Percentiles rank a stretch among this genome's conserved stretches.
These are phyloP conservation scores for Catajapyx aquilonaris DNA, from an alignment of 1,140 invertebrate species.

Conservation along the genomic window DNA sequence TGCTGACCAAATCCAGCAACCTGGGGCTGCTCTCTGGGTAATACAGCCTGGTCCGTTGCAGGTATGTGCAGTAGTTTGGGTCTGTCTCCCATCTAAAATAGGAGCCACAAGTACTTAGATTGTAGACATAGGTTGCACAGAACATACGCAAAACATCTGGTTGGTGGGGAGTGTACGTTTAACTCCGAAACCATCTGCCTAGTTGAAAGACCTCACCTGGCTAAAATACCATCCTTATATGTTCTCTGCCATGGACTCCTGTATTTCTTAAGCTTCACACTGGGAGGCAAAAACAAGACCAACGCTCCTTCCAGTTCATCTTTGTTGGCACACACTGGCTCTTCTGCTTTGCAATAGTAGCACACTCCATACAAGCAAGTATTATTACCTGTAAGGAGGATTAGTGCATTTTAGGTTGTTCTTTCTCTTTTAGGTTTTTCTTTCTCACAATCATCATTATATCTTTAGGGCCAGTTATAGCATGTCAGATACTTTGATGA, in stretches of 20 bases:
- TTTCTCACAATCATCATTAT: no score
- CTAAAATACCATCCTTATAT: slow-evolving; percentile 49
- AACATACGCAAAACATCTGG: no score
- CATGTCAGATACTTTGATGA: no score
- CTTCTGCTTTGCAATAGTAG: slow-evolving; percentile 59
- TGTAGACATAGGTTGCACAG: no score
- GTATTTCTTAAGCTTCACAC: slow-evolving; percentile 36
- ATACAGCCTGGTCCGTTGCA: slow-evolving; percentile 18
- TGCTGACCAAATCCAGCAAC: slow-evolving; percentile 68
- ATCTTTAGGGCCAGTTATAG: no score
- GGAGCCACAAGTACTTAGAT: no score
- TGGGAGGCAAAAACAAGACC: slow-evolving; percentile 55
- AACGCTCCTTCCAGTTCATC: slow-evolving; percentile 56
- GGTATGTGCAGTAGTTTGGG: slow-evolving; percentile 52
- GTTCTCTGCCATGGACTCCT: slow-evolving; percentile 75
- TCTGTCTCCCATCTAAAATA: slow-evolving; percentile 68
- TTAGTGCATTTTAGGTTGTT: no score
- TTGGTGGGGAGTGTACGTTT: no score
- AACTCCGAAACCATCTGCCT: no score
- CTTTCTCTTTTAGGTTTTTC: no score
- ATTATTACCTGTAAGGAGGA: slow-evolving; percentile 16
- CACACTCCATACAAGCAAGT: slow-evolving; percentile 77
- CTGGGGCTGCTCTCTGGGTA: slow-evolving; percentile 25
- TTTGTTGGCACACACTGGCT: slow-evolving; percentile 56
- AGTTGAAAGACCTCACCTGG: slow-evolving; percentile 26